Base-by-base conservation (phyloP, 2,888 invertebrate genomes). In the Dioctria rufipes region DNA sequence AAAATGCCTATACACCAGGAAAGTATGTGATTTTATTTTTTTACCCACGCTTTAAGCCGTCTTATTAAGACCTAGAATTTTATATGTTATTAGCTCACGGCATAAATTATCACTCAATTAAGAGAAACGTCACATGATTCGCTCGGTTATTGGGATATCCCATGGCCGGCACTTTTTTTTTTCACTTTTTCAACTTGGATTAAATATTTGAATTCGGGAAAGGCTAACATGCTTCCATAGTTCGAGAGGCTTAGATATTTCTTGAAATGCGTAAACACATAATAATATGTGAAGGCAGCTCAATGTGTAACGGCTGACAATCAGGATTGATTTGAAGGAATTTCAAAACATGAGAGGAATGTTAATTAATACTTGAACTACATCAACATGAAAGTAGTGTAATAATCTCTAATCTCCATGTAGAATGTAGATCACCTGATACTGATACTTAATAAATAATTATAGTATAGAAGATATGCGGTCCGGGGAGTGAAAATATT, bases 81-180 rank as follows among this genome's bases (percentile, higher is more conserved):
- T 54, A 11, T 39, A 43, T 4, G 39, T 58, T 71, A 71, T 39
- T 39, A 73, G 54, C 40, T 11, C 11, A 40, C 37, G 4, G 73
- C 5, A 73, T 73, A 73, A 58, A 73, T 73, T 73, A 73, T n/a
- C 73, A 73, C 60, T 73, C 58, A 73, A 3, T 73, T 73, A 58
- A 73, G 42, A 73, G n/a, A 73, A 73, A 73, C 58, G 58, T 73
- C 43, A 54, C 60, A 73, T 60, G 73, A 6, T 9, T 40, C 25
- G 25, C 25, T 25, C 4, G 43, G 8, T 73, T 58, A 73, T 60
- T 73, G 60, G 60, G 42, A 8, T 25, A 42, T 11, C 11, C 40
- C 54, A 54, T 73, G 60, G 58, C 5, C 43, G 13, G 43, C 25
- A 11, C 1, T 69, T 49, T 51, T 69, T n/a, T 54, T 4, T n/a